phyloP scores from a whole-genome alignment of 30 jellyfish, hydroid and myxozoan species.

The Hydra vulgaris region DNA sequence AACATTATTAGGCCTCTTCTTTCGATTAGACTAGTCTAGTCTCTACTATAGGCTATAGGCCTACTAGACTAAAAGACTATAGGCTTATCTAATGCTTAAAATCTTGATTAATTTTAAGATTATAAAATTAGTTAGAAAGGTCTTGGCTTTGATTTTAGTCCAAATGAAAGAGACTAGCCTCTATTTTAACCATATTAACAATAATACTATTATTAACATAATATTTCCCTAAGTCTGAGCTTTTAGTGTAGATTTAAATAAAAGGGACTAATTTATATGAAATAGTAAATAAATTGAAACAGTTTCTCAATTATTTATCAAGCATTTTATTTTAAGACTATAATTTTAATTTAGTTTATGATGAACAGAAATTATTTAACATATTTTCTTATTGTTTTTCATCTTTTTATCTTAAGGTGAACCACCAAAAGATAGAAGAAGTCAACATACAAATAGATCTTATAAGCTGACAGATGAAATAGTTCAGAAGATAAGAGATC shows the following conservation, averaged over 20 bases:
- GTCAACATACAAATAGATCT: neutral
- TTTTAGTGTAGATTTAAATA: neutral
- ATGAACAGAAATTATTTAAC: neutral
- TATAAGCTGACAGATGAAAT: neutral
- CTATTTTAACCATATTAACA: neutral
- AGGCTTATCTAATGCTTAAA: neutral
- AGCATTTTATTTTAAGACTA: neutral
- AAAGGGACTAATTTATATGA: neutral
- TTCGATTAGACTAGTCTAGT: neutral
- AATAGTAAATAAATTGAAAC: neutral
- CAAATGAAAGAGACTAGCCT: neutral
- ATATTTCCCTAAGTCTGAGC: neutral
- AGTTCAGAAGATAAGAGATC: neutral
- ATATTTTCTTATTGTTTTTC: neutral
- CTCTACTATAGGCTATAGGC: neutral
- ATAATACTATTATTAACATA: neutral
- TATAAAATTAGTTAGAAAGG: neutral
- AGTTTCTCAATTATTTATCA: neutral
- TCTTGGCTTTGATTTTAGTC: neutral
- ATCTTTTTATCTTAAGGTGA: neutral
- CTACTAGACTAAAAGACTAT: neutral
- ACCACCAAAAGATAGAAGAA: neutral
- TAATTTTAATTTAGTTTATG: too few species aligned
- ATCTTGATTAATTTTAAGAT: neutral
- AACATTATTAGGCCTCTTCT: neutral